Conservation (phyloP, 37 sponge, comb jelly and placozoan genomes). For the Geodia barretti region DNA sequence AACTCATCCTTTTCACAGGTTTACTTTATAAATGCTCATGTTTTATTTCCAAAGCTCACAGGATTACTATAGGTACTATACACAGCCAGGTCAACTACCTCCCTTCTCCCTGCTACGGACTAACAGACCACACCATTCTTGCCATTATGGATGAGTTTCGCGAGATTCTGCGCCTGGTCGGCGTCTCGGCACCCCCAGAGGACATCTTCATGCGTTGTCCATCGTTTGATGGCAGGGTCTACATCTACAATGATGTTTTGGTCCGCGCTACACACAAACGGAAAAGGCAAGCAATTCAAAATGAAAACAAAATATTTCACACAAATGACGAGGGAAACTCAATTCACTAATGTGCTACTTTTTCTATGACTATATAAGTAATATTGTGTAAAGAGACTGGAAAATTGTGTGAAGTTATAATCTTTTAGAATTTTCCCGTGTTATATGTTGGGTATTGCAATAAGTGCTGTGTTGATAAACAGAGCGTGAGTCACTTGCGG, state of each 20-base stretch:
- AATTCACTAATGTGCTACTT: too few relatives aligned
- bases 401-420: too few relatives aligned
- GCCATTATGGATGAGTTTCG: conserved; percentile 19
- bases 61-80: neutral
- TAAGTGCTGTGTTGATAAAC: too few relatives aligned
- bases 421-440: too few relatives aligned
- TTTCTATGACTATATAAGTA: too few relatives aligned
- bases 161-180: neutral
- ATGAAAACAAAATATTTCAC: too few relatives aligned
- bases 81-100: conserved; percentile 12
- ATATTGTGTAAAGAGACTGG: too few relatives aligned
- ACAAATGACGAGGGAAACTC: too few relatives aligned
- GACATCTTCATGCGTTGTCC: conserved; percentile 36
- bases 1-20: conserved; percentile 24
- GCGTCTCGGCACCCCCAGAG: neutral
- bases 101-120: conserved; percentile 54
- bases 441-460: too few relatives aligned
- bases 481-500: too few relatives aligned
- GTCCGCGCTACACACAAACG: neutral
- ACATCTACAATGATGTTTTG: conserved; percentile 12
- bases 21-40: too few relatives aligned
- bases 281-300: neutral
- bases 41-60: too few relatives aligned
- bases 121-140: conserved; percentile 11
- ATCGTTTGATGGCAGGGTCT: conserved; percentile 18